phyloP scores from a whole-genome alignment of 2,797 vertebrate genomes.

The Carapus acus region DNA sequence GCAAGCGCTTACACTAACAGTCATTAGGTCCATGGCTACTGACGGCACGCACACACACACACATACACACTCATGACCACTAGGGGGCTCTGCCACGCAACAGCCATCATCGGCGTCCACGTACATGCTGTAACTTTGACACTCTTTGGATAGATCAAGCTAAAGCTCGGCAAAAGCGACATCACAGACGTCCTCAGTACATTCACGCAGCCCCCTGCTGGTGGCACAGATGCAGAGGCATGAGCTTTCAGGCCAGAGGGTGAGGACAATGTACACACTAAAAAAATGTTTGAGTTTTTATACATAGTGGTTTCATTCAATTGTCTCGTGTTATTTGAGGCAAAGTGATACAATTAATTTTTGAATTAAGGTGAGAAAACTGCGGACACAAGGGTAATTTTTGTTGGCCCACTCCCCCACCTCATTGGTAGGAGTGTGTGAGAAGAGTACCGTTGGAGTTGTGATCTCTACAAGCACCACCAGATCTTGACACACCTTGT shows the following conservation, averaged over 20 bases:
- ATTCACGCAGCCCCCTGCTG: slow-evolving; percentile 32
- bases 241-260: slow-evolving; percentile 22
- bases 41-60: slow-evolving; percentile 51
- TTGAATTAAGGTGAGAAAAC: slow-evolving; percentile 29
- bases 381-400: slow-evolving; percentile 37
- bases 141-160: slow-evolving; percentile 59
- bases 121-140: slow-evolving; percentile 40
- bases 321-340: slow-evolving; percentile 35
- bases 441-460: slow-evolving; percentile 41
- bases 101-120: slow-evolving; percentile 13
- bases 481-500: slow-evolving; percentile 29
- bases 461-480: slow-evolving; percentile 12
- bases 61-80: slow-evolving; percentile 42
- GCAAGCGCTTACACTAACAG: slow-evolving; percentile 67
- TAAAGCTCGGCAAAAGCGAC: slow-evolving; percentile 40
- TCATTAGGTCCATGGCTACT: slow-evolving; percentile 75
- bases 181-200: slow-evolving; percentile 20
- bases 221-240: slow-evolving; percentile 35
- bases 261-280: slow-evolving; percentile 35
- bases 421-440: slow-evolving; percentile 37
- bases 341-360: slow-evolving; percentile 24
- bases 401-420: slow-evolving; percentile 36
- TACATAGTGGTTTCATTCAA: slow-evolving; percentile 66
- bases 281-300: slow-evolving; percentile 8
- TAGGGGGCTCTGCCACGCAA: slow-evolving; percentile 22